Percentiles rank a stretch among this genome's conserved stretches.
These are phyloP conservation scores for Centropus bengalensis DNA, from an alignment of 2,113 vertebrate species.

Conservation along the genomic window DNA sequence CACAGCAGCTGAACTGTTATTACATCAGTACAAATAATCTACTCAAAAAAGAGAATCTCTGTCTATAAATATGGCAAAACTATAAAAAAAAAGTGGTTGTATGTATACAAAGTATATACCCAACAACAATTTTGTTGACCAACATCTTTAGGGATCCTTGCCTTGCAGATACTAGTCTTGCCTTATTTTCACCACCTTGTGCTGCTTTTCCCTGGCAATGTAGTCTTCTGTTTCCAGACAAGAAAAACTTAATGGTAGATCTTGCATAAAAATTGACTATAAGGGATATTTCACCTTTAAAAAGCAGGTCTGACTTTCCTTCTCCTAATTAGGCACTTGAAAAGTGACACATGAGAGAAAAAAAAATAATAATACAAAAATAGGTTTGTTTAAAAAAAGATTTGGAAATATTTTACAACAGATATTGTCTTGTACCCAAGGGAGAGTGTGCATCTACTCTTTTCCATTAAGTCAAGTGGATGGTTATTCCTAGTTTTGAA, in stretches of 20 bases:
- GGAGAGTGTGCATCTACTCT: neutral
- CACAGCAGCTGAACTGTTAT: neutral
- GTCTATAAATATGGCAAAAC: neutral
- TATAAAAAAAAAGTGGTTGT: neutral
- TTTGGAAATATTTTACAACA: neutral
- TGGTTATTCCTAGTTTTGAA: neutral
- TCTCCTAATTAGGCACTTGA: no score
- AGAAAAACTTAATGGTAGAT: neutral
- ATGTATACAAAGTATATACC: no score
- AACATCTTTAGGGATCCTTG: neutral
- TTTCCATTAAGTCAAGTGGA: neutral
- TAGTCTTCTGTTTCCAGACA: neutral
- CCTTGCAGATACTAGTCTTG: neutral
- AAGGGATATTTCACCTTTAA: neutral
- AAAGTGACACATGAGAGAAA: neutral
- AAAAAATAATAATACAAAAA: no score
- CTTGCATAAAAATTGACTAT: neutral
- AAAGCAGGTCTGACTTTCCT: neutral
- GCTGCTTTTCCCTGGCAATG: neutral
- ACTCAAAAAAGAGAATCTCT: neutral
- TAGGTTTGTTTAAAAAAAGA: neutral
- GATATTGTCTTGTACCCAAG: neutral
- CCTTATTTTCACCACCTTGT: neutral
- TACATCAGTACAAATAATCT: neutral
- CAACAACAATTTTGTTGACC: neutral